Evolutionary conservation across 1,140 invertebrate species (phyloP), one percentile per base, ranked within the genome.

Genomic region (Drosophila insularis): DNA sequence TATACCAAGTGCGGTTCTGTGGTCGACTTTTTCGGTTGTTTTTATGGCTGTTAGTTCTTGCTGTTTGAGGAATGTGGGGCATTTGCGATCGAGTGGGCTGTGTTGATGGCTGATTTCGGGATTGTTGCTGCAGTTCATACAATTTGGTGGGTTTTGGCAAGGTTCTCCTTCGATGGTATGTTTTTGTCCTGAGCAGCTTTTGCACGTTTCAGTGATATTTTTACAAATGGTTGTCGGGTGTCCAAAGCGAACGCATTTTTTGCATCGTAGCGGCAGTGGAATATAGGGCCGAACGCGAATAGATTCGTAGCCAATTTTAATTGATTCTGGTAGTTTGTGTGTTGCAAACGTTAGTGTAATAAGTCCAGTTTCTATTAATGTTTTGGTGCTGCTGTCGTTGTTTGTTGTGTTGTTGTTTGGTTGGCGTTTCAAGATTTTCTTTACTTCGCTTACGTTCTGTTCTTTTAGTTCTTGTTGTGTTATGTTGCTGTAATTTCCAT

Each of bases 171-270:
- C 39, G 35, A 21, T 46, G 40, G 39, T 46, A 14, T 23, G 60
- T 13, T 61, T 39, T 61, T 11, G n/a, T 39, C 11, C 59, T 13
- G 40, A 50, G 21, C 46, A 63, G 43, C 37, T 50, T 23, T 50
- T 50, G 39, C 21, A 50, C 7, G 6, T n/a, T 23, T 23, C 27
- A 8, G 21, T 8, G 40, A 35, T 35, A 6, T n/a, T n/a, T n/a
- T n/a, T n/a, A n/a, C n/a, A n/a, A n/a, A n/a, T n/a, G n/a, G n/a
- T n/a, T n/a, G n/a, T 50, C 4, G 62, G 62, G 43, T 63, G 43
- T 46, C 43, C 43, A 63, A 63, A 50, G 19, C 62, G 19, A 21
- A 63, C 31, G 40, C 62, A 63, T 10, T 63, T 63, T 53, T 32
- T 50, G 43, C 62, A n/a, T n/a, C n/a, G n/a, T n/a, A 63, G 60